A percentile compares a stretch with the other conserved stretches of the same genome.
Conservation (phyloP, 2,113 vertebrate genomes). For the Notechis scutatus region DNA sequence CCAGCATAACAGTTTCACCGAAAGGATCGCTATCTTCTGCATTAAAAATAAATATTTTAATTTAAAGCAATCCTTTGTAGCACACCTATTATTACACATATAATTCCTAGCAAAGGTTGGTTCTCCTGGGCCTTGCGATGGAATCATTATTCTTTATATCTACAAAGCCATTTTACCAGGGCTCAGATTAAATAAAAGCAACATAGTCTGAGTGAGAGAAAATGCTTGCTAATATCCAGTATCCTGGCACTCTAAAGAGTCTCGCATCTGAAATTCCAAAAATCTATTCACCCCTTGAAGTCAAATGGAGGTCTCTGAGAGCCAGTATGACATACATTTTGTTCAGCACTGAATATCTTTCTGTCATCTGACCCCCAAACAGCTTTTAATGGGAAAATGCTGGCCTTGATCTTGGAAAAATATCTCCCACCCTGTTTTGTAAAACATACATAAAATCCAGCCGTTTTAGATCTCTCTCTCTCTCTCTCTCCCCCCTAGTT, state of each 20-base stretch:
- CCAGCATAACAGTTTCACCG: neutral
- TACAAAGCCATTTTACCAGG: neutral
- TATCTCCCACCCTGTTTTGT: neutral
- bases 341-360: neutral
- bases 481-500: neutral
- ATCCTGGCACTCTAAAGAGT: neutral
- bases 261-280: neutral
- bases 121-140: neutral
- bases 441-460: neutral
- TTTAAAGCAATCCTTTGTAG: neutral
- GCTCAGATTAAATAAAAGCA: neutral
- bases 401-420: neutral
- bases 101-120: neutral
- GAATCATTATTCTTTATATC: neutral
- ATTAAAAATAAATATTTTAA: conserved; percentile 1
- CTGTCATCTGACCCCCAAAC: neutral
- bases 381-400: neutral
- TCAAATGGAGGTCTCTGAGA: neutral
- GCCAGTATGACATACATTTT: neutral
- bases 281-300: neutral
- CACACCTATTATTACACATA: neutral
- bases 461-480: neutral
- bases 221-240: neutral
- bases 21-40: neutral
- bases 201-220: neutral